Base-by-base conservation (phyloP, 2,888 invertebrate species). In the Nymphalis c-album region DNA sequence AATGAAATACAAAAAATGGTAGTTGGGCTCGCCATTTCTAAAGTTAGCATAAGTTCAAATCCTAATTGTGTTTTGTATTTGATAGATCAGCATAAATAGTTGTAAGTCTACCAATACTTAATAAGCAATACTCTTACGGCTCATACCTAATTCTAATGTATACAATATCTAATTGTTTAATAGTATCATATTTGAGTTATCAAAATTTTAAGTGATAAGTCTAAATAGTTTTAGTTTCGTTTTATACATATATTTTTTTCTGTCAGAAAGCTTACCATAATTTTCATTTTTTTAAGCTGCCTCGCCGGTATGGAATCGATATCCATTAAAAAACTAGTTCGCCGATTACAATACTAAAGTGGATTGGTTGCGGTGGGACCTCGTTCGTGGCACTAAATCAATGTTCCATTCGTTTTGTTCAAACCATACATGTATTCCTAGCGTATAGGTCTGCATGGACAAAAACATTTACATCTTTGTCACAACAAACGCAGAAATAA, bases 261-360 rank as follows among this genome's bases (percentile, higher is more conserved):
- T 10, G 40, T 13, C 40, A 4, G 40, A 13, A 40, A 50, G 50
- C 18, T 20, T 1, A 18, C 20, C 20, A 18, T 50, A 10, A 50
- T 18, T 20, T 50, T 50, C 20, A 18, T 18, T 50, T 50, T 48
- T 50, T 18, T 2, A 47, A 2, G n/a, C 20, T 10, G 50, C 20
- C 16, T 16, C 13, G 51, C 4, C 22, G 16, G 35, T 18, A 40
- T 58, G 35, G 18, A 58, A 40, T 58, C 55, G 55, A 26, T 57
- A 57, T 57, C 58, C 40, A 31, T 58, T 35, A 31, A 58, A 58
- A 40, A 58, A 40, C 20, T n/a, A 58, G 58, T 58, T 35, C 40
- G 40, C 20, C 58, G 40, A 58, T 58, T 58, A 58, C 40, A 58
- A 58, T 58, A 3, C 18, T 40, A 35, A 40, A 40, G 35, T 58